Evolutionary conservation across 2,888 invertebrate genomes (phyloP), one percentile per base, ranked within the genome.

Genomic region (Callimorpha dominula): DNA sequence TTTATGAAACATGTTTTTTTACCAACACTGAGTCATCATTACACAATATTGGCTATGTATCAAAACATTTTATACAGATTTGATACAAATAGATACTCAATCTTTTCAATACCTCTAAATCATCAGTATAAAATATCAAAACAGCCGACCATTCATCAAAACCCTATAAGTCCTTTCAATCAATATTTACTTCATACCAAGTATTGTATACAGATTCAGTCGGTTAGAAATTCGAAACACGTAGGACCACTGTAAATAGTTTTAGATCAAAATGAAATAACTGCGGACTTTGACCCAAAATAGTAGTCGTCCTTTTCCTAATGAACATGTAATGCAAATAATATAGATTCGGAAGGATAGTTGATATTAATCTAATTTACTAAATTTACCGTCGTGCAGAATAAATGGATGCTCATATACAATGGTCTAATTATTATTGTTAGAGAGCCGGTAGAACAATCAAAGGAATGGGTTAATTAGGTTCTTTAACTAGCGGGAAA

Each of bases 211-310:
- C 46, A 52, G 46, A 63, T 70, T 20, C 67, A 43, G 40, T 62
- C 70, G 54, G 70, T n/a, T 65, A 40, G 62, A 76, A 76, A 74
- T 72, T 68, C 50, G 63, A 76, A 75, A 71, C 42, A 67, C 54
- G 70, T 68, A 42, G 62, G 6, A 69, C 62, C 31, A 42, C 60
- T 63, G 70, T 63, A 70, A 60, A 9, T n/a, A 65, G 70, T 65
- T 78, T 50, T 65, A 42, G 66, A 65, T 66, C 20, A 60, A 42
- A 60, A 67, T 40, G 7, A 31, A 52, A 73, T 52, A 31, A 54
- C 20, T 17, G 63, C n/a, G 50, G 31, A 50, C 46, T 20, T 66
- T 40, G 42, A 62, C 65, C 40, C 40, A 12, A 68, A 68, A 54
- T 31, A 31, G 31, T 31, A 31, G 31, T 31, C n/a, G n/a, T n/a